phyloP scores from a whole-genome alignment of 53 echinoderm and acorn worm genomes.

The Holothuria scabra region DNA sequence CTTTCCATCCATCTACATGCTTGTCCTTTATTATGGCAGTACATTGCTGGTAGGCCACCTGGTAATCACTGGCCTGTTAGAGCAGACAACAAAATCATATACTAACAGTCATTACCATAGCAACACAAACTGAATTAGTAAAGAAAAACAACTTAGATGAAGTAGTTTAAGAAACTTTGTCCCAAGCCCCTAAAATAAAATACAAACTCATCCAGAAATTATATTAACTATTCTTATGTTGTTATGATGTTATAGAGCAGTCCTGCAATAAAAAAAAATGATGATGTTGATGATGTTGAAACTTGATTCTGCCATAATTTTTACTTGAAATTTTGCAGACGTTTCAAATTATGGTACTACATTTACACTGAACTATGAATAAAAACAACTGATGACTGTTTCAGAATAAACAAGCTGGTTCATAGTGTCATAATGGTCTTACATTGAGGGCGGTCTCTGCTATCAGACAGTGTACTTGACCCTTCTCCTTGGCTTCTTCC shows the following conservation, averaged over 20 bases:
- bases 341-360: no score
- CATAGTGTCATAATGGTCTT: background rate
- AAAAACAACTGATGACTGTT: no score
- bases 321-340: no score
- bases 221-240: no score
- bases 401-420: no score
- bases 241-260: background rate
- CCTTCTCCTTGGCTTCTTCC: constrained; percentile 76
- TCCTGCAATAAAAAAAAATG: background rate
- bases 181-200: no score
- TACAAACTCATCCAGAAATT: no score
- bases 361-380: no score
- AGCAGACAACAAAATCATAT: background rate
- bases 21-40: constrained; percentile 66
- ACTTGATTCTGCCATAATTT: background rate
- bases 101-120: no score
- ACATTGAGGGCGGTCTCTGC: constrained; percentile 75
- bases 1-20: constrained; percentile 81
- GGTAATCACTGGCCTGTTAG: constrained; percentile 71
- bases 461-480: constrained; percentile 72
- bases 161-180: background rate
- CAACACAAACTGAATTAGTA: background rate
- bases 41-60: constrained; percentile 68
- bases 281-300: background rate
- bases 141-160: background rate